Base-by-base conservation (phyloP, 1,140 invertebrate genomes). In the Scaptomyza hsui region DNA sequence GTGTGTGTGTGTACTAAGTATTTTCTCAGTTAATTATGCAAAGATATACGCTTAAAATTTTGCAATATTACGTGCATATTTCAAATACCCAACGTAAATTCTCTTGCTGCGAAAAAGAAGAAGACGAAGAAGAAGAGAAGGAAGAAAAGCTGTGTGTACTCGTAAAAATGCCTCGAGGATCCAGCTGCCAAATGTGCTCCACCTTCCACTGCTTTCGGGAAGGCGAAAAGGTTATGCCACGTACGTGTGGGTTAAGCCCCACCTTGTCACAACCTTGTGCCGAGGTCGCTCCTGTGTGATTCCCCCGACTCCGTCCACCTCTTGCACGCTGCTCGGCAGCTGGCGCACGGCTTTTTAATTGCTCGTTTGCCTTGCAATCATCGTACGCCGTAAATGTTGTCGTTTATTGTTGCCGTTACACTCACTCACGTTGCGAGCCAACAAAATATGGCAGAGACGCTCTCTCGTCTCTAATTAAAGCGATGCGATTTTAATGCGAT, bases 11-110 rank as follows among this genome's bases (percentile, higher is more conserved):
- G 71, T 41, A 75, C 64, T 81, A 88, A 88, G 83, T 88, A 88
- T 88, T 88, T 88, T 88, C 82, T 88, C 82, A 88, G 82, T 88
- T 88, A 88, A 88, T 88, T 89, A 88, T 88, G 82, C 82, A 88
- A 86, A 88, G 75, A 88, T 88, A 88, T 88, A 88, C 75, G 82
- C 75, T 88, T 88, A 88, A 88, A 89, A 88, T 88, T 88, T 88
- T 89, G 82, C 82, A 88, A 88, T 88, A 88, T 88, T 88, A 88
- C 82, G 82, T 88, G 78, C 83, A 88, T 88, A 88, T 78, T 88
- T 88, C 83, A 88, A 88, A 88, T 89, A 89, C 75, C 57, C 68
- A 59, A 57, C 67, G 49, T 70, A 69, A 69, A 69, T 73, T 61
- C 63, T 61, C 42, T 19, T 19, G 32, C 78, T 48, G 64, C 64